Evolutionary conservation across 2,113 vertebrate species (phyloP).

Genomic region (Cephalopterus ornatus): DNA sequence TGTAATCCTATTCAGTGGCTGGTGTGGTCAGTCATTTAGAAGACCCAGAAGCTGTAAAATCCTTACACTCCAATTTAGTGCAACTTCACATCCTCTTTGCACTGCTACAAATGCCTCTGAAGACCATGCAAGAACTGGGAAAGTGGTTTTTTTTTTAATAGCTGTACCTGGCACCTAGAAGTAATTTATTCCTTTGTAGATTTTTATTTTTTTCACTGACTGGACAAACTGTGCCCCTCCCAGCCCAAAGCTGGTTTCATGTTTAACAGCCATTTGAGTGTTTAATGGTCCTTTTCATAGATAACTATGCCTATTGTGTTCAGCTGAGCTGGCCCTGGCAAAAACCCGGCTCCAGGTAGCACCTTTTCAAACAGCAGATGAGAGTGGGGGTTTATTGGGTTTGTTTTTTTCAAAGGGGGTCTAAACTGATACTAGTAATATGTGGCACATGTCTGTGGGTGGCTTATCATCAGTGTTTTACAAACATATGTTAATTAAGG

Average conservation of each 20-base stretch:
- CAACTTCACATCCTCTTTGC: neutral
- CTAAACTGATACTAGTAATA: neutral
- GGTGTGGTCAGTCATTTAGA: neutral
- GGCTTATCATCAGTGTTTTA: conserved; percentile 22
- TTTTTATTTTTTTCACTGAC: conserved; percentile 2
- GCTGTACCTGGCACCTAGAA: neutral
- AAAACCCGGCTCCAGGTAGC: neutral
- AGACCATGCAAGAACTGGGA: neutral
- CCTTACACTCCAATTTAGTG: neutral
- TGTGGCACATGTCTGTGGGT: neutral
- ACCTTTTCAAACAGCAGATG: neutral
- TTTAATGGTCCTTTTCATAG: conserved; percentile 26
- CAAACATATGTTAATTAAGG: conserved; percentile 19
- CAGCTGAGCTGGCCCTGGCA: neutral
- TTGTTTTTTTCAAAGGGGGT: neutral
- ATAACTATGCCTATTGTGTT: neutral
- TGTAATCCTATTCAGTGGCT: neutral
- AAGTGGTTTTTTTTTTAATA: neutral
- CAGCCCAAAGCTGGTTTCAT: conserved; percentile 9
- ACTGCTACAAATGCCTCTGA: neutral
- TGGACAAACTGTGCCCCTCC: neutral
- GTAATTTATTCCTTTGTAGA: neutral
- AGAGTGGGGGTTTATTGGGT: neutral
- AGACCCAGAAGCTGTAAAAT: neutral
- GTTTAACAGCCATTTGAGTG: conserved; percentile 17